Evolutionary conservation across 2,888 invertebrate genomes (phyloP), one percentile per base, ranked within the genome.

Genomic region (Meteorus cinctellus): DNA sequence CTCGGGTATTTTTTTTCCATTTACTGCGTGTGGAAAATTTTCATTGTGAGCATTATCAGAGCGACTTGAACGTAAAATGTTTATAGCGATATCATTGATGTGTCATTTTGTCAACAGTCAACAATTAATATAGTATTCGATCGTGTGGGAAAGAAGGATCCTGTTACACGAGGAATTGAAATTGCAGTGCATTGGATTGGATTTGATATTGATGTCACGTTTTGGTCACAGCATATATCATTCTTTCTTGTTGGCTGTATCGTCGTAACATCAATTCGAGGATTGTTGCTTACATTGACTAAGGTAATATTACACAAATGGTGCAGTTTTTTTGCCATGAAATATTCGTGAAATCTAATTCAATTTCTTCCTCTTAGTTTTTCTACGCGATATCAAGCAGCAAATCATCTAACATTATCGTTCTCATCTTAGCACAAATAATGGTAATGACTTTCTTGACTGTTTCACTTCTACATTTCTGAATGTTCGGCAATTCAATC

Each of bases 301-400:
- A 99, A 99, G 94, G 98, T 97, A 90, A 48, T 5, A 4, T 19
- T 2, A 41, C 10, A 19, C 4, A 34, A 2, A 41, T 48, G 48
- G 12, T 48, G 60, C 16, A 72, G 45, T 67, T 16, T 74, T 67
- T 62, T 34, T 68, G 8, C 51, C 63, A 67, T 60, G 31, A 41
- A 12, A 72, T 31, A n/a, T 48, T 74, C 41, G 19, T 8, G 34
- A 34, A 1, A 8, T 34, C 55, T 70, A 66, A 48, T 48, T 63
- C 41, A 67, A 55, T 73, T 51, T 75, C 76, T 73, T 63, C 19
- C 71, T 92, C 93, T 78, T 92, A 98, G 97, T 99, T 99, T 89
- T 99, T 99, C 92, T 98, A 99, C 91, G 97, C 98, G 85, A 98
- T 99, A 86, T 98, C 99, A 0, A 99, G 98, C 83, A 98, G 97